phyloP scores from a whole-genome alignment of 2,113 vertebrate genomes.

The Catharus fuscescens region DNA sequence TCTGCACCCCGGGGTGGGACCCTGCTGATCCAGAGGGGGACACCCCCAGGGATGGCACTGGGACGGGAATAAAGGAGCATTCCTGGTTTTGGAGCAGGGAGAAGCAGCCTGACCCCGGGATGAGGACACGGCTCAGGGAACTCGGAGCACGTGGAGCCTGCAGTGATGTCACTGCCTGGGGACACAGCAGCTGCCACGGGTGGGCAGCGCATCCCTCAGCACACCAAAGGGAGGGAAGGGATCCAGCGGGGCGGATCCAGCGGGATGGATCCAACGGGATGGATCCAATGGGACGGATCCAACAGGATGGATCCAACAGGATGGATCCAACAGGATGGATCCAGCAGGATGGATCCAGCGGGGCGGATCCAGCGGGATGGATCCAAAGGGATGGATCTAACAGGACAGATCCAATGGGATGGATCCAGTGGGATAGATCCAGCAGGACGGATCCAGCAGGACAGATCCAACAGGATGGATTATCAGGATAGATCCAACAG shows the following conservation, averaged over 20 bases:
- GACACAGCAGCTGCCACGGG: neutral
- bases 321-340: too few species aligned
- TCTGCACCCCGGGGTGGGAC: neutral
- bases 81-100: neutral
- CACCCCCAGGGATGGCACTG: fast-evolving
- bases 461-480: too few species aligned
- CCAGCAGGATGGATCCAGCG: too few species aligned
- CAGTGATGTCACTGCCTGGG: neutral
- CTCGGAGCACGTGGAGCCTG: neutral
- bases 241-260: neutral
- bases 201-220: neutral
- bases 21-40: neutral
- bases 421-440: too few species aligned
- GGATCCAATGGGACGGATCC: too few species aligned
- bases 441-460: neutral
- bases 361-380: too few species aligned
- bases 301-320: too few species aligned
- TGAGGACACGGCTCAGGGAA: fast-evolving
- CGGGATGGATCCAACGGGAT: too few species aligned
- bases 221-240: neutral
- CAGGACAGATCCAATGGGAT: too few species aligned
- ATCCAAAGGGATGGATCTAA: too few species aligned
- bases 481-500: too few species aligned
- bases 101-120: fast-evolving
- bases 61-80: fast-evolving